These are phyloP conservation scores for Sphaerolaimus hirsutus DNA, from an alignment of 2,888 invertebrate genomes.

Conservation along the genomic window DNA sequence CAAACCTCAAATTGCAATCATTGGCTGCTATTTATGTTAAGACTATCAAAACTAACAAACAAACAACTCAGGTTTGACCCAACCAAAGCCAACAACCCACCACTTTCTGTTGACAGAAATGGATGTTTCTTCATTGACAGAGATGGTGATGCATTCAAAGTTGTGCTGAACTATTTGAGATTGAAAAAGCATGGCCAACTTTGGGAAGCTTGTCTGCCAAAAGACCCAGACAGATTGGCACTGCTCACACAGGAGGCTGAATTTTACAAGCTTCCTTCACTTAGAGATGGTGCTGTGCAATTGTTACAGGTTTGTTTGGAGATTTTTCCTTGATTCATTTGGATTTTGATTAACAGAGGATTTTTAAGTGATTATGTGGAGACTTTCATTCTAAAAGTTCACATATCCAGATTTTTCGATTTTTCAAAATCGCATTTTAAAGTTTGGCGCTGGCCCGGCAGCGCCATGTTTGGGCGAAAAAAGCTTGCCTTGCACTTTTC, in stretches of 20 bases:
- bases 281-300: background rate
- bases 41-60: too few relatives aligned
- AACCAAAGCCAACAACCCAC: constrained; percentile 12
- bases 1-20: too few relatives aligned
- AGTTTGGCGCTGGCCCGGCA: too few relatives aligned
- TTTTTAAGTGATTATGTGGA: too few relatives aligned
- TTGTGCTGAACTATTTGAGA: constrained; percentile 20
- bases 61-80: constrained; percentile 14
- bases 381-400: too few relatives aligned
- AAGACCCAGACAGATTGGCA: constrained; percentile 5
- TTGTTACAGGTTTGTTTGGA: too few relatives aligned
- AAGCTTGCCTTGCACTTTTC: too few relatives aligned
- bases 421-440: too few relatives aligned
- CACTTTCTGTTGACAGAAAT: constrained; percentile 13
- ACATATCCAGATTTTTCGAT: too few relatives aligned
- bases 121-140: constrained; percentile 20
- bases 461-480: too few relatives aligned
- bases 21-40: constrained; percentile 8
- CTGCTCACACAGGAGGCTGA: constrained; percentile 4
- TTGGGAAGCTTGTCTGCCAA: constrained; percentile 5
- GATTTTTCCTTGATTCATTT: too few relatives aligned
- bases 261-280: background rate
- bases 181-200: constrained; percentile 10
- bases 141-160: constrained; percentile 17
- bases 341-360: too few relatives aligned